Evolutionary conservation across 2,113 vertebrate species (phyloP).

Genomic region (Zapornia atra): DNA sequence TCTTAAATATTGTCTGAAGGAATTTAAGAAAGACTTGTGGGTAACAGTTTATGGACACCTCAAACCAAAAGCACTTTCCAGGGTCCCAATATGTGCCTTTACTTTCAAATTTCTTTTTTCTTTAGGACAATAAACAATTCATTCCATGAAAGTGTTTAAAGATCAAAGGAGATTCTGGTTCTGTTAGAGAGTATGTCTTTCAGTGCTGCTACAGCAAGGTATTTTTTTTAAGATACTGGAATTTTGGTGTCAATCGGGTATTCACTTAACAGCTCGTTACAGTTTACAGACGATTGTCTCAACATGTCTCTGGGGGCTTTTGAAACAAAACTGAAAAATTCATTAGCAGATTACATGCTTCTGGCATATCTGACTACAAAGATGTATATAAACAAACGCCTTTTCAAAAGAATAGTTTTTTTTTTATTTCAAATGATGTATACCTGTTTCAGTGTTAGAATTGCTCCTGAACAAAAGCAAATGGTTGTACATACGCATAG

Average conservation of each 20-base stretch:
- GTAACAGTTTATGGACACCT: background rate
- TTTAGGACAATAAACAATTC: background rate
- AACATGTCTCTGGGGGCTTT: background rate
- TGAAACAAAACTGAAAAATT: background rate
- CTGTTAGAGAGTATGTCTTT: background rate
- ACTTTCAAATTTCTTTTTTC: background rate
- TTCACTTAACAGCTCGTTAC: background rate
- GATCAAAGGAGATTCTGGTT: background rate
- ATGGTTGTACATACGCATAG: background rate
- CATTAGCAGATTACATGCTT: background rate
- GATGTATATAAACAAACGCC: background rate
- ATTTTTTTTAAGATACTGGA: background rate
- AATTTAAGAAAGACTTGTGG: background rate
- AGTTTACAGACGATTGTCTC: background rate
- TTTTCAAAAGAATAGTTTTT: background rate
- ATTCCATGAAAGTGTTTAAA: background rate
- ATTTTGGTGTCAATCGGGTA: background rate
- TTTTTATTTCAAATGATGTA: background rate
- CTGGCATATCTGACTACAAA: background rate
- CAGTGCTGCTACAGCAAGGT: background rate
- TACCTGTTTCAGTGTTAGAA: background rate
- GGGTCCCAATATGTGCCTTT: background rate
- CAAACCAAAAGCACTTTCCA: background rate
- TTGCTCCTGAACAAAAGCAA: background rate
- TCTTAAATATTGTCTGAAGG: background rate